Evolutionary conservation across 2,797 vertebrate genomes (phyloP), one percentile per base, ranked within the genome.

Genomic region (Benthosema pterotum): DNA sequence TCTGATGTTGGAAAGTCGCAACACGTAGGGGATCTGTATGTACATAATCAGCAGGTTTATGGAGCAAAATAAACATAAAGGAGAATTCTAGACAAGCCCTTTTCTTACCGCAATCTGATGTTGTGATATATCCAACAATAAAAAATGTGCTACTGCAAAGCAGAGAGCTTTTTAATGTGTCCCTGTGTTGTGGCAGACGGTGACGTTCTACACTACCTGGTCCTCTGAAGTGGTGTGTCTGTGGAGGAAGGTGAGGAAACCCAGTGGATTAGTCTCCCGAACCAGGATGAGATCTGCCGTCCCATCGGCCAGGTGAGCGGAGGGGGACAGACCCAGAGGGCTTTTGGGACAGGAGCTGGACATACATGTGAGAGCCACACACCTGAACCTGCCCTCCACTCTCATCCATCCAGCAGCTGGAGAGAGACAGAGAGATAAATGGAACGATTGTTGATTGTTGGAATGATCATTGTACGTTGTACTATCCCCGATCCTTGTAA

Each of bases 251-350:
- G 71, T 92, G 59, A 95, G 89, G 77, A 95, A 95, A 42, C 82
- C 79, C 22, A 94, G 61, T 0, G 83, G 82, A 47, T 91, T 76
- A 13, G 92, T 90, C 78, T 94, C 86, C 72, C 87, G 91, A 1
- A 95, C 94, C 4, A 95, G 75, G 71, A 95, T 93, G 57, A 95
- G 93, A 75, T 95, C 92, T 0, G 91, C 94, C 0, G 94, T 94
- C 43, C 94, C 94, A 0, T 95, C 94, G 0, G 94, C 94, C 75
- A 95, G 85, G 74, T 95, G 94, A 22, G 94, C 94, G 0, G 90
- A 90, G 0, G 94, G 94, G 0, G 94, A 95, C 48, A 95, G 91
- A 17, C 94, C 94, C 52, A 90, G 75, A 1, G 93, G 93, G 72
- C 93, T 94, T 68, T 75, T 92, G 42, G 93, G 90, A 77, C 92